Evolutionary conservation across 2,888 invertebrate genomes (phyloP).

Genomic region (Callosobruchus maculatus): DNA sequence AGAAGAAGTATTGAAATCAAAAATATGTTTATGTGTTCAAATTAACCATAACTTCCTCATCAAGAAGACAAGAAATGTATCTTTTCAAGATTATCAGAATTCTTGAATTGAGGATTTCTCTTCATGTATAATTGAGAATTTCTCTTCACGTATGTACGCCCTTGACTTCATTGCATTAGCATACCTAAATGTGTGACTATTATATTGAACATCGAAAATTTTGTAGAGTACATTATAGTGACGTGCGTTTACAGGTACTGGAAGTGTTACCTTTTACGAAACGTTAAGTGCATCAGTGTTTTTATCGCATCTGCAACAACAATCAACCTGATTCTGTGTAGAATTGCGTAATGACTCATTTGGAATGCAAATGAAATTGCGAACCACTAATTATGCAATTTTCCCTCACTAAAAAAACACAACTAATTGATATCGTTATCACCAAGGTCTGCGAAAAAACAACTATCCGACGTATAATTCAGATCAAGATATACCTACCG

Average conservation of each 20-base stretch:
- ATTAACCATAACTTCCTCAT: too few species aligned
- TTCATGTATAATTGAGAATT: too few species aligned
- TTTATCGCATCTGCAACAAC: conserved; percentile 2
- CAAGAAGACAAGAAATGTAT: too few species aligned
- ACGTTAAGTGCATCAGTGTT: conserved; percentile 1
- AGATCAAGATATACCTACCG: not conserved
- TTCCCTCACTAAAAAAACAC: conserved; percentile 22
- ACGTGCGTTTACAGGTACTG: not conserved
- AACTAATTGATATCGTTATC: conserved; percentile 31
- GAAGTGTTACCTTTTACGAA: not conserved
- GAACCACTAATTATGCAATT: conserved; percentile 32
- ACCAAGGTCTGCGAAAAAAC: conserved; percentile 26
- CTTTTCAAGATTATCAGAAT: too few species aligned
- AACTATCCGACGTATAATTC: conserved; percentile 17
- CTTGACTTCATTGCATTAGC: too few species aligned
- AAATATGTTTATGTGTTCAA: too few species aligned
- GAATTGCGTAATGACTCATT: conserved; percentile 23
- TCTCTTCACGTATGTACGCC: too few species aligned
- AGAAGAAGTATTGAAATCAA: too few species aligned
- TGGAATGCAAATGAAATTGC: conserved; percentile 32
- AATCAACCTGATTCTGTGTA: conserved; percentile 15
- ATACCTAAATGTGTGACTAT: too few species aligned
- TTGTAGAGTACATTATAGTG: too few species aligned
- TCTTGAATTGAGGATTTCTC: too few species aligned
- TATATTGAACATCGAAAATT: too few species aligned